Percentiles rank a stretch among this genome's conserved stretches.
Evolutionary conservation across 2,888 invertebrate genomes (phyloP).

Genomic region (Xestia c-nigrum): DNA sequence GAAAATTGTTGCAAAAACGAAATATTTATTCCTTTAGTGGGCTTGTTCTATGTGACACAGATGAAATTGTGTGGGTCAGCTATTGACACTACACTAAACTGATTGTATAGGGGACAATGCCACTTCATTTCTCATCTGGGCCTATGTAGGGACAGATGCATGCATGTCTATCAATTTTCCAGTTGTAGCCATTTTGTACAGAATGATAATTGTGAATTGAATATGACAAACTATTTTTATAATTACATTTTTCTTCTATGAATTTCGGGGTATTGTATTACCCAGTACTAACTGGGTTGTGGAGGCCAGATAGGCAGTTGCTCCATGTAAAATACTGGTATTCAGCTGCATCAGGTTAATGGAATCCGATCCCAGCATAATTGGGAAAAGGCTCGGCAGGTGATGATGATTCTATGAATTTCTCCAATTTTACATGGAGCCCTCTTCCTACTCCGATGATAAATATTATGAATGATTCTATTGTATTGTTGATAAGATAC

Average conservation of each 20-base stretch:
- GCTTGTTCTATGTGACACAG: too few relatives aligned
- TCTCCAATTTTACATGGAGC: not conserved
- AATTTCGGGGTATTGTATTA: not conserved
- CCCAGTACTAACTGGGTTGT: too few relatives aligned
- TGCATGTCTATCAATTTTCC: not conserved
- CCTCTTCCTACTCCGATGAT: not conserved
- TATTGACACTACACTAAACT: not conserved
- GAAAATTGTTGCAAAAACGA: too few relatives aligned
- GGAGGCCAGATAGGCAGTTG: too few relatives aligned
- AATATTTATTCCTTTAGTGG: too few relatives aligned
- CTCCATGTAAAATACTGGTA: too few relatives aligned
- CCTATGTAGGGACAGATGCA: not conserved
- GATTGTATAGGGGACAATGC: not conserved
- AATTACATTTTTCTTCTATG: not conserved
- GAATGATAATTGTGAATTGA: not conserved
- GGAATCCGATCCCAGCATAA: too few relatives aligned
- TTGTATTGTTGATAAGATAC: not conserved
- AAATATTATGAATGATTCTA: not conserved
- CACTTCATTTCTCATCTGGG: not conserved
- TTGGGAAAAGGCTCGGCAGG: too few relatives aligned
- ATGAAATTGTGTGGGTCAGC: too few relatives aligned
- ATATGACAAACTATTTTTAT: not conserved
- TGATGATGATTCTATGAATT: not conserved
- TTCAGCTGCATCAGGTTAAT: too few relatives aligned
- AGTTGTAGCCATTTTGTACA: not conserved